Evolutionary conservation across 2,797 vertebrate genomes (phyloP).

Genomic region (Intellagama lesueurii): DNA sequence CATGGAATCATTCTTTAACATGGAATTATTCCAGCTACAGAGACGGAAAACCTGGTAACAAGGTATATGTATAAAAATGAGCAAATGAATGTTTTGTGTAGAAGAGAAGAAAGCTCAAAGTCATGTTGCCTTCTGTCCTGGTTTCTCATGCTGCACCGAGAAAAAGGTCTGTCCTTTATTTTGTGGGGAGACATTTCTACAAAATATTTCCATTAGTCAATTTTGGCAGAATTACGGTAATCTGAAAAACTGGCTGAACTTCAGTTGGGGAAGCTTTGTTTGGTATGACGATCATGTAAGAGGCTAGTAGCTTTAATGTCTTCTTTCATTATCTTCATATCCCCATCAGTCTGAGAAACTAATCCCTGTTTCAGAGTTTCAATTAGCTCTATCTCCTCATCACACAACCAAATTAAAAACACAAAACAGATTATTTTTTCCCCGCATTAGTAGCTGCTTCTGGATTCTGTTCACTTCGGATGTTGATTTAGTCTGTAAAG

Average conservation of each 20-base stretch:
- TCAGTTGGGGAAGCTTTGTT: constrained; percentile 36
- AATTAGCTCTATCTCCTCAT: constrained; percentile 56
- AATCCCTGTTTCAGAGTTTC: constrained; percentile 40
- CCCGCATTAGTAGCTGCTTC: constrained; percentile 33
- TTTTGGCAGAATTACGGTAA: constrained; percentile 13
- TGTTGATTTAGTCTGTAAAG: constrained; percentile 69
- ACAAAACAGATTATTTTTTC: constrained; percentile 39
- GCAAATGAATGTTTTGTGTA: constrained; percentile 35
- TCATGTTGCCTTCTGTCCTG: constrained; percentile 18
- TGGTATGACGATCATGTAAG: constrained; percentile 34
- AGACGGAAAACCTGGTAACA: neutral
- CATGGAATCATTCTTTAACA: neutral
- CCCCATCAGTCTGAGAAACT: constrained; percentile 31
- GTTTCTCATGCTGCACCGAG: constrained; percentile 33
- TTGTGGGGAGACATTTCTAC: constrained; percentile 41
- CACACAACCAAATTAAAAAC: constrained; percentile 54
- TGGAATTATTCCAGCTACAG: constrained; percentile 32
- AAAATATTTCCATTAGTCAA: constrained; percentile 31
- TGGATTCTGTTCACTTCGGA: constrained; percentile 57
- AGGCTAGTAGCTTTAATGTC: constrained; percentile 32
- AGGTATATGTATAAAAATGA: constrained; percentile 30
- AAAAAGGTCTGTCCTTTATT: constrained; percentile 45
- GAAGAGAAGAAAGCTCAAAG: constrained; percentile 2
- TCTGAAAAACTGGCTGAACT: constrained; percentile 38
- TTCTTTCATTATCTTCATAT: constrained; percentile 53